Base-by-base conservation (phyloP, 1,140 invertebrate genomes). In the Drosophila miranda region DNA sequence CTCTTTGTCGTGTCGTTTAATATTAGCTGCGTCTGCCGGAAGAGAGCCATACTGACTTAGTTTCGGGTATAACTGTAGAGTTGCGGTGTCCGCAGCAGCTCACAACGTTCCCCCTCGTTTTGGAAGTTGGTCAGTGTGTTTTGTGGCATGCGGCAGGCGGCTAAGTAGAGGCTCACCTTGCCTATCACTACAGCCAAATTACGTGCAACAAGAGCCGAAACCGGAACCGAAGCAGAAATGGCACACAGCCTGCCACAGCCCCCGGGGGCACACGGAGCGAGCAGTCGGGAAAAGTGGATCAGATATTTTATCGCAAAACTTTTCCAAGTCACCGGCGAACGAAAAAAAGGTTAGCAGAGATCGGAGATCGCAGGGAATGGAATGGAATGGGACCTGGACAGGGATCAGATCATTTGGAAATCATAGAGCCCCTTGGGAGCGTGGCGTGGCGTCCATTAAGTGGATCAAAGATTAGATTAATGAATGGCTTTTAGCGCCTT, bases 391-490 rank as follows among this genome's bases (percentile, higher is more conserved):
- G 38, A 61, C 53, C 23, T 26, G 23, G 23, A 26, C 23, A 26
- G 23, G 23, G 50, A 26, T 53, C 50, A 13, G 34, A 38, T 38
- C 34, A 11, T 43, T 43, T 45, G 49, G 6, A 76, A 76, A 80
- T 80, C 77, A 82, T 72, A 80, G 77, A 74, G 78, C 73, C 77
- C 78, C 68, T 9, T 38, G 73, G 73, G 48, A 41, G 9, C 13
- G n/a, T n/a, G n/a, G n/a, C 52, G 26, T 53, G 23, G 23, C 23
- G 23, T 68, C 62, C 72, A 80, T 71, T 78, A 82, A 87, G 69
- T 81, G 82, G 81, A 81, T 87, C 82, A 75, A 81, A 81, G 82
- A 86, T 86, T 86, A 86, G 75, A 86, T 86, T 86, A 86, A 86
- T 86, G 81, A 86, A 86, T 82, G 81, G 55, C 82, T 86, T 84